Base-by-base conservation (phyloP, 1,140 invertebrate genomes). In the Drosophila malerkotliana region DNA sequence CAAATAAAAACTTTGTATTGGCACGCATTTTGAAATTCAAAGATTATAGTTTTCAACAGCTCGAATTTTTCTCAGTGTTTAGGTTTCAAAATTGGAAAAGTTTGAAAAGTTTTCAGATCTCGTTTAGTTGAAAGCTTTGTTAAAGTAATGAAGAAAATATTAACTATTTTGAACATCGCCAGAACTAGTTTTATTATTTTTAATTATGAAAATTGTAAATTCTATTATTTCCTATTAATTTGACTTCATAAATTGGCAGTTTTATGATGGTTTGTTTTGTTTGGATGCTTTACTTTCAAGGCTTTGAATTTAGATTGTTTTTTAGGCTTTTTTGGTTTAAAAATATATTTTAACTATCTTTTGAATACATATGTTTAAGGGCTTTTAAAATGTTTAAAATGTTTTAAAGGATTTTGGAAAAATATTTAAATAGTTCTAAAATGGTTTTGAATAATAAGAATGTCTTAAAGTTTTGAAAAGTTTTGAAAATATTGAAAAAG, bases 1-100 rank as follows among this genome's bases (percentile, higher is more conserved):
- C 76, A 77, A 74, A 77, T 75, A 75, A 66, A 66, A 74, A 78
- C 71, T 54, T 76, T 52, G 32, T 81, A 85, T 85, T 85, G 82
- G 82, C 82, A 85, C 82, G 81, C 83, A 52, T 77, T 76, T 75
- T 67, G 64, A 56, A 69, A 49, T 49, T 12, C 26, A 39, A 30
- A 32, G 30, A 48, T 10, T 37, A 4, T n/a, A n/a, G 34, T 32
- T 32, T 10, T 32, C 2, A 32, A 32, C 32, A 9, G 10, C 12
- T 37, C 10, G 4, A 10, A 37, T 37, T 37, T 37, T 12, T 37
- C 12, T 37, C 9, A 32, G 32, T 32, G 8, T 32, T 32, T 32
- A 32, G 32, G 32, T 32, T 9, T 32, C 32, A 3, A 32, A 32
- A 32, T 28, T 32, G 32, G 3, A 9, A 3, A 9, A 32, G 8